phyloP scores from a whole-genome alignment of 2,797 vertebrate species.

The Catharus ustulatus region DNA sequence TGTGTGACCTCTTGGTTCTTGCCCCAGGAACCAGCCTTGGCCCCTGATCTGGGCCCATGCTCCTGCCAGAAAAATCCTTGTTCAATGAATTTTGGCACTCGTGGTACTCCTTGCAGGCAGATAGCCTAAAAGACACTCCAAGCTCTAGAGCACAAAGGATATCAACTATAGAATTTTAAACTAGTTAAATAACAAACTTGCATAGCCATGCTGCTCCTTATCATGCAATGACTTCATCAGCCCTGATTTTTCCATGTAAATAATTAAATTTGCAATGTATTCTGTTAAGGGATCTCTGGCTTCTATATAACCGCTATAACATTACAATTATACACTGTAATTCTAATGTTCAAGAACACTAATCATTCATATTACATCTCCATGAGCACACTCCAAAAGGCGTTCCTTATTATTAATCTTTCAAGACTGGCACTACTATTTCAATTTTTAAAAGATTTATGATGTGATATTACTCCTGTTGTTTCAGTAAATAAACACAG shows the following conservation, averaged over 20 bases:
- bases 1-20: not conserved
- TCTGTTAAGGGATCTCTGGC: constrained; percentile 39
- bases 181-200: not conserved
- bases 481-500: constrained; percentile 66
- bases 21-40: not conserved
- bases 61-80: not conserved
- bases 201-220: not conserved
- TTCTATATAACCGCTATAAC: constrained; percentile 25
- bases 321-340: constrained; percentile 56
- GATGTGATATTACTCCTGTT: constrained; percentile 45
- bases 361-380: constrained; percentile 67
- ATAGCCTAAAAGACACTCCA: not conserved
- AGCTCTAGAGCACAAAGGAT: not conserved
- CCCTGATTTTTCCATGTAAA: constrained; percentile 28
- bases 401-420: constrained; percentile 71
- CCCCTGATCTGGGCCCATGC: fast-evolving
- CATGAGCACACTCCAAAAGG: constrained; percentile 49
- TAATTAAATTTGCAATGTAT: constrained; percentile 44
- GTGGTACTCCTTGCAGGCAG: not conserved
- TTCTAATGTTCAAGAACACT: constrained; percentile 66
- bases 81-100: not conserved
- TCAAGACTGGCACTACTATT: constrained; percentile 62
- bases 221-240: not conserved
- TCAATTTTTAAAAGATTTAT: constrained; percentile 71
- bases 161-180: not conserved